These are phyloP conservation scores for Cynodonichthys magdalenae DNA, from an alignment of 2,797 vertebrate species.

Conservation along the genomic window DNA sequence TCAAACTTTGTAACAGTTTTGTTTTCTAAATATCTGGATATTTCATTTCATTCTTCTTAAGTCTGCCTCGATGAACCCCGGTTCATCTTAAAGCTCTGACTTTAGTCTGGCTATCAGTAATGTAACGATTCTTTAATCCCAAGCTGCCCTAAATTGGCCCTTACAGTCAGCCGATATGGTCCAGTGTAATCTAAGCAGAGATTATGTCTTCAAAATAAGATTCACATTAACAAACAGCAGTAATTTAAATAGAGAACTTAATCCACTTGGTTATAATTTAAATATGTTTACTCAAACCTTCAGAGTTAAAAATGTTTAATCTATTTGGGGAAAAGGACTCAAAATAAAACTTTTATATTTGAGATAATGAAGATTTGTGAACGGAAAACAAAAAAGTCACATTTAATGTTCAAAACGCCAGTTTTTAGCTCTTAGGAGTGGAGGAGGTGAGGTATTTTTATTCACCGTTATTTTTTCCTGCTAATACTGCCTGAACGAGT, in stretches of 20 bases:
- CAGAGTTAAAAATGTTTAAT: no score
- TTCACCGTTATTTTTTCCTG: slow-evolving; percentile 4
- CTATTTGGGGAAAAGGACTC: no score
- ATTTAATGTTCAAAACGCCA: slow-evolving; percentile 21
- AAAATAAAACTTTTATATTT: no score
- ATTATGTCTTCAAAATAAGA: slow-evolving; percentile 5
- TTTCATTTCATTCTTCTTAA: background rate
- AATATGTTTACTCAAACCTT: no score
- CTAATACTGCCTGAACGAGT: slow-evolving; percentile 38
- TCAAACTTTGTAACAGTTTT: background rate
- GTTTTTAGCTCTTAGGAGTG: slow-evolving; percentile 11
- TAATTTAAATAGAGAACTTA: background rate
- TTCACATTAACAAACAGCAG: slow-evolving; percentile 3
- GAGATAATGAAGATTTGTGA: no score
- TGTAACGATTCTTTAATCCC: no score
- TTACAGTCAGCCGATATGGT: background rate
- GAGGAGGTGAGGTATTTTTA: slow-evolving; percentile 25
- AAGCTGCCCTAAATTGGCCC: background rate
- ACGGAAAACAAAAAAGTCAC: slow-evolving; percentile 19
- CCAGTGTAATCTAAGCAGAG: slow-evolving; percentile 8
- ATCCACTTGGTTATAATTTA: background rate
- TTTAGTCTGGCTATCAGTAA: no score
- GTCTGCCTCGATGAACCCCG: background rate
- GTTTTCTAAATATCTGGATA: background rate
- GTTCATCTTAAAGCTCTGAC: no score